Base-by-base conservation (phyloP, 1,140 invertebrate species). In the Parasteatoda tepidariorum region DNA sequence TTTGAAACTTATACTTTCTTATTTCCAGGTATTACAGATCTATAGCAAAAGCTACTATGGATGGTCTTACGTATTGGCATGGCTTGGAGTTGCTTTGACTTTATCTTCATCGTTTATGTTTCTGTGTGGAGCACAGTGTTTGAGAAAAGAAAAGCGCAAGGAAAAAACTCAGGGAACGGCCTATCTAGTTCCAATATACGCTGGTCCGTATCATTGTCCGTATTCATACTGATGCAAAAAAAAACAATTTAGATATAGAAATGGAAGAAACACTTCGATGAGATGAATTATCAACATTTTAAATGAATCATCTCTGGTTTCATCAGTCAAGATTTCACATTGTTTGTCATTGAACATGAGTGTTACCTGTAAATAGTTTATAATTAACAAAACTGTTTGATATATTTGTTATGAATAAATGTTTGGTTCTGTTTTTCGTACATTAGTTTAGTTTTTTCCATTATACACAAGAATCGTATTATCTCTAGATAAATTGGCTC, bases 41-140 rank as follows among this genome's bases (percentile, higher is more conserved):
- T 93, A 97, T 88, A 93, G 93, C 89, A 93, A 95, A 88, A 94
- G 95, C 84, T 93, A 93, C 90, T 97, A 97, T 91, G 96, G 97
- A 90, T 97, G 96, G 96, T 97, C 95, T 86, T 97, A 97, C 92
- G 95, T 96, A 91, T 92, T 97, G 87, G 95, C 95, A 90, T 97
- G 96, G 96, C 94, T 96, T 90, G 96, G 95, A 89, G 95, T 97
- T 87, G 95, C 93, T 87, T 93, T 95, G 90, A 93, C 94, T 87
- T 92, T 97, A 86, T 90, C 96, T 87, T 94, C 95, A 86, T 95
- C 96, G 89, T 94, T 97, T 88, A 92, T 97, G 89, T 95, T 97
- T 90, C 95, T 95, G 85, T 95, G 95, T 86, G 94, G 95, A 85
- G 96, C 96, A 86, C 94, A 97, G 90, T 97, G 96, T 90, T 93